Evolutionary conservation across 2,113 vertebrate genomes (phyloP), one percentile per base, ranked within the genome.

Genomic region (Oreochromis niloticus): DNA sequence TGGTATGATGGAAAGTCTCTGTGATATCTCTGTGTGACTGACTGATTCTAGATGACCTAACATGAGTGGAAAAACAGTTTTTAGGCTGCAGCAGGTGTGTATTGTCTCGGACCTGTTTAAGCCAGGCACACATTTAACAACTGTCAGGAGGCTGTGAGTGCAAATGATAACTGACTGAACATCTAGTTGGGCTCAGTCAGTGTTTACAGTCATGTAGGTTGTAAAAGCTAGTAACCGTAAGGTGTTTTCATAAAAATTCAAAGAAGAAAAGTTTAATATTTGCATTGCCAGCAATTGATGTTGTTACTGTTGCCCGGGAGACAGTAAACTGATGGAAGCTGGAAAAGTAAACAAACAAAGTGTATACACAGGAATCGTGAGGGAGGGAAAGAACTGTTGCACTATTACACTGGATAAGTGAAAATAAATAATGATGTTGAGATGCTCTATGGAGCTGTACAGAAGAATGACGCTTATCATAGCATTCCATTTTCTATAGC

Each of bases 1-100:
- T 89, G 94, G 79, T 92, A 85, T 92, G 93, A 93, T 93, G 88
- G 88, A 90, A 91, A 85, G 84, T 86, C 85, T 86, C 85, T 91
- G 91, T 90, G 84, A 89, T 88, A 90, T 85, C 13, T 87, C 43
- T 88, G 85, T 88, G 86, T 83, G 90, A 86, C 86, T 94, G 19
- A 16, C 85, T 91, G 80, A 91, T 92, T 89, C 59, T 24, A 71
- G 66, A 90, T 87, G 82, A 91, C 88, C 92, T 84, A 89, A 52
- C 85, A 91, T 88, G 75, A 89, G 55, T 59, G 39, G 71, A 22
- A 63, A 59, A 59, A 24, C n/a, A 71, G 17, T n/a, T 75, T n/a
- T 63, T 85, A 34, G 83, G 48, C 79, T 81, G 27, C 61, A 87
- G 57, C 79, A 82, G 61, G 83, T 86, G 22, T 24, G 36, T 27